phyloP scores from a whole-genome alignment of 2,797 vertebrate genomes.

The Scarus forsteni region DNA sequence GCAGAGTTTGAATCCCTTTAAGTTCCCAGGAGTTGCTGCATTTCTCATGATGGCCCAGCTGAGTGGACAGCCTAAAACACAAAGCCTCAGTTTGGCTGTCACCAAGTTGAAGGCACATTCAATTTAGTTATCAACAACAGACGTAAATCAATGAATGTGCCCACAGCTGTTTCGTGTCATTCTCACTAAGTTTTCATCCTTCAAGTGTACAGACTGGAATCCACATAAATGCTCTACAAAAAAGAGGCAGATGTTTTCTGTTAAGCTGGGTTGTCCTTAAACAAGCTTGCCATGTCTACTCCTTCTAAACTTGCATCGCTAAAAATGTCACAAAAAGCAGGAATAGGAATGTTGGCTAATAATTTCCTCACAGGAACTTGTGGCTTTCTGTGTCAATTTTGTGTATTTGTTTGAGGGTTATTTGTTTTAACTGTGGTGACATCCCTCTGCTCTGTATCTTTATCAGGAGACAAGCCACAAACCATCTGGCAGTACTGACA shows the following conservation, averaged over 20 bases:
- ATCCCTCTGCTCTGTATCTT: background rate
- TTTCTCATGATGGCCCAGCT: too few species aligned
- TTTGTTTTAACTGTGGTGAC: background rate
- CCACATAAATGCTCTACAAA: constrained; percentile 54
- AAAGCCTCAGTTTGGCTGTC: too few species aligned
- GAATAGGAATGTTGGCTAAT: constrained; percentile 45
- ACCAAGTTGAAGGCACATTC: too few species aligned
- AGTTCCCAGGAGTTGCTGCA: too few species aligned
- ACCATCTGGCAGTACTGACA: constrained; percentile 13
- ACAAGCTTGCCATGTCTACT: constrained; percentile 67
- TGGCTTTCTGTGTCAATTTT: constrained; percentile 26
- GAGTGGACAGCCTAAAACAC: background rate
- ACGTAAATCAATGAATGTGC: background rate
- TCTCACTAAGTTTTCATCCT: constrained; percentile 2
- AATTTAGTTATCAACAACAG: too few species aligned
- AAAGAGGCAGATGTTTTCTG: constrained; percentile 67
- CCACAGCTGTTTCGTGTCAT: background rate
- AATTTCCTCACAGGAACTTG: constrained; percentile 46
- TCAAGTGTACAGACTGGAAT: constrained; percentile 26
- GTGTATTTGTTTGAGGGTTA: constrained; percentile 1
- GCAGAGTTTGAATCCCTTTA: too few species aligned
- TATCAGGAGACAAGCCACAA: constrained; percentile 9
- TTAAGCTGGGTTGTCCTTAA: constrained; percentile 59
- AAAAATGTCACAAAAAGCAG: constrained; percentile 48
- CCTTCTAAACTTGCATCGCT: constrained; percentile 32